phyloP scores from a whole-genome alignment of 1,140 invertebrate genomes.

The Drosophila littoralis region DNA sequence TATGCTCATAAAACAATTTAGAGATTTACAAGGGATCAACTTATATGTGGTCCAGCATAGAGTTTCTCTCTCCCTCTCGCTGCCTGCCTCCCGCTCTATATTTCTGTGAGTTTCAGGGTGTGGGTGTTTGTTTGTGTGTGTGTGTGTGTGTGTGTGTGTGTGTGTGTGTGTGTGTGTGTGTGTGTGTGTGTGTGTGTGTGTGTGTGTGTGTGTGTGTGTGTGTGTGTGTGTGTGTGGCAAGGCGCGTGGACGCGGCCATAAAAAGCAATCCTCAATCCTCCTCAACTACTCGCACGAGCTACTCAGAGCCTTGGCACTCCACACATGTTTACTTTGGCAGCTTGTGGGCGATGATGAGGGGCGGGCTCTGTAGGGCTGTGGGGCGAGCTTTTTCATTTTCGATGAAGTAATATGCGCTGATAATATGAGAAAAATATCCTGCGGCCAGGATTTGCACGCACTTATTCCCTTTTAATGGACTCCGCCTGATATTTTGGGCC shows the following conservation, averaged over 20 bases:
- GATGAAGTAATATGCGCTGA: slow-evolving; percentile 80
- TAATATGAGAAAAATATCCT: slow-evolving; percentile 76
- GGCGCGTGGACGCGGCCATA: slow-evolving; percentile 50
- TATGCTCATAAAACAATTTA: slow-evolving; percentile 82
- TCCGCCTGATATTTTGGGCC: slow-evolving; percentile 27
- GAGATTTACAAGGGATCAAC: slow-evolving; percentile 79
- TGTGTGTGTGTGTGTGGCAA: slow-evolving; percentile 44
- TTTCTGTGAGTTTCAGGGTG: background rate
- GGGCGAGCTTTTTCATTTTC: slow-evolving; percentile 65
- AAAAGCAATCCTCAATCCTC: slow-evolving; percentile 51
- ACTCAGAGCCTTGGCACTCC: slow-evolving; percentile 38
- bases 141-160: too few relatives aligned
- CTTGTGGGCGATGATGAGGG: slow-evolving; percentile 2
- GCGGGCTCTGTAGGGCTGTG: background rate
- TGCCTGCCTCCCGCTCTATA: slow-evolving; percentile 5
- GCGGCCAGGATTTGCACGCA: slow-evolving; percentile 78
- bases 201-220: slow-evolving; percentile 18
- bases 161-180: slow-evolving; percentile 43
- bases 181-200: slow-evolving; percentile 42
- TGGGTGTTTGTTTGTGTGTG: slow-evolving; percentile 36
- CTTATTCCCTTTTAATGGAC: slow-evolving; percentile 83
- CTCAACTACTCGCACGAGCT: slow-evolving; percentile 15
- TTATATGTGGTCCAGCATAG: slow-evolving; percentile 50
- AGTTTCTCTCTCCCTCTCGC: background rate
- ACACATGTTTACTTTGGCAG: slow-evolving; percentile 69